Evolutionary conservation across 2,797 vertebrate species (phyloP).

Genomic region (Rhodeus uyekii): DNA sequence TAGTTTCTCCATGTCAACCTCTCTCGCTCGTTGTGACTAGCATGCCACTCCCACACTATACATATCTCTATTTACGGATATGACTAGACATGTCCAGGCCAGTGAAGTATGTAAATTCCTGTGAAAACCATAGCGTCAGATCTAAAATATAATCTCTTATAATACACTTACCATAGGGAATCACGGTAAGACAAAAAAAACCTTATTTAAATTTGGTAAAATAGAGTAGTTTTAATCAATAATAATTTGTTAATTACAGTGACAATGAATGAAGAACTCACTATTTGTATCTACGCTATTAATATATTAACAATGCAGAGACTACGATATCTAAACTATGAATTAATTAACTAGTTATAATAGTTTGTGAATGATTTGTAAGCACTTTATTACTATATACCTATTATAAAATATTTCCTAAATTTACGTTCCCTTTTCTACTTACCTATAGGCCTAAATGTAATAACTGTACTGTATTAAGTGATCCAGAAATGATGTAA

Average conservation of each 20-base stretch:
- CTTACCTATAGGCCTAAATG: neutral
- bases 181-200: no score
- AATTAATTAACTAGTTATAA: neutral
- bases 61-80: neutral
- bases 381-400: neutral
- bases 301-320: neutral
- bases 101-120: neutral
- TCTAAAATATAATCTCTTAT: no score
- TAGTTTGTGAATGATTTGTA: neutral
- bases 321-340: neutral
- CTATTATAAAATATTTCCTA: neutral
- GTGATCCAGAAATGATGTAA: neutral
- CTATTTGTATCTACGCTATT: neutral
- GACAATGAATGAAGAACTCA: no score
- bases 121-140: neutral
- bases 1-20: no score
- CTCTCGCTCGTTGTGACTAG: no score
- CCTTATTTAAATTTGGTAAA: no score
- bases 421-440: neutral
- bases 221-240: no score
- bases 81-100: neutral
- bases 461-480: neutral
- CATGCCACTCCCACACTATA: no score
- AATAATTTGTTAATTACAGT: no score
- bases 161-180: no score